Percentiles rank a stretch among this genome's conserved stretches.
These are phyloP conservation scores for Lycopodina hypogea DNA, from an alignment of 37 sponge, comb jelly and placozoan species.

Conservation along the genomic window DNA sequence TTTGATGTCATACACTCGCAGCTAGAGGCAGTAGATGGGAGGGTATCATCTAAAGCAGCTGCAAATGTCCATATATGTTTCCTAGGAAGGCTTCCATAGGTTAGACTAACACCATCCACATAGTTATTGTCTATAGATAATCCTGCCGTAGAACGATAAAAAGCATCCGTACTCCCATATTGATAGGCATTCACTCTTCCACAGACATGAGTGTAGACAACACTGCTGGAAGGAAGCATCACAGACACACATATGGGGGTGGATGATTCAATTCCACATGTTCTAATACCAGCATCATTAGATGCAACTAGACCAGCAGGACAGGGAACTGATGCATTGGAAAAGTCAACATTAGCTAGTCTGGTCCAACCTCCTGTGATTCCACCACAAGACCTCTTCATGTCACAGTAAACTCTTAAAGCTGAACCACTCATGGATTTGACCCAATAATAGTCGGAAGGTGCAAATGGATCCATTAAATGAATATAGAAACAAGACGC, in stretches of 20 bases:
- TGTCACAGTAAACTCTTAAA: too few species aligned
- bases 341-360: too few species aligned
- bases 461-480: too few species aligned
- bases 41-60: neutral
- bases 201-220: neutral
- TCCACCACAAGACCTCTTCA: too few species aligned
- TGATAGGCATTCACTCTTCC: slow-evolving; percentile 11
- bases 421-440: too few species aligned
- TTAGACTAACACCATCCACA: slow-evolving; percentile 14
- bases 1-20: neutral
- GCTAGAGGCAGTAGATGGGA: neutral
- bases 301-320: neutral
- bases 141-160: neutral
- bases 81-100: slow-evolving; percentile 2
- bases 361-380: too few species aligned
- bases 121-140: neutral
- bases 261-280: neutral
- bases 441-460: too few species aligned
- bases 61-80: slow-evolving; percentile 12
- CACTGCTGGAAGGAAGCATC: neutral
- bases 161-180: slow-evolving; percentile 7
- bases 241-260: neutral
- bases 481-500: too few species aligned
- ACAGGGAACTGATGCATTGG: neutral
- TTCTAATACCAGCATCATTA: neutral